Base-by-base conservation (phyloP, 2,113 vertebrate species). In the Pomatorhinus ruficollis region DNA sequence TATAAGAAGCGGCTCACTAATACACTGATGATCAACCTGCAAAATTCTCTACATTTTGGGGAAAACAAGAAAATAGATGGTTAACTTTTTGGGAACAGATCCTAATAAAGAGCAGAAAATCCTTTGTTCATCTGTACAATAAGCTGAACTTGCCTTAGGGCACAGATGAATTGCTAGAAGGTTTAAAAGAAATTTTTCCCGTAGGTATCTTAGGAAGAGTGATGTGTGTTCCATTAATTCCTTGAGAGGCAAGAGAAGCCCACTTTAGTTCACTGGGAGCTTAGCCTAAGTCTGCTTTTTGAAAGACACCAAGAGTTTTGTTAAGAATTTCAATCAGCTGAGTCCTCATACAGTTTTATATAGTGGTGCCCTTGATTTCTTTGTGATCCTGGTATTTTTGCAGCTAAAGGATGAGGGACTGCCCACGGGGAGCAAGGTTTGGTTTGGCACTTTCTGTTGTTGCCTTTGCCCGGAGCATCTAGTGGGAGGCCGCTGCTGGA, bases 381-480 rank as follows among this genome's bases (percentile, higher is more conserved):
- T 94, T 96, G 79, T 81, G 60, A 89, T 88, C 72, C 60, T 77
- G 56, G 30, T 80, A 83, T 84, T 96, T 86, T 63, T 81, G 22
- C 12, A 18, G 52, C 63, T 85, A 79, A 83, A 92, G 66, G 71
- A 86, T 63, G 35, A 94, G 63, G 63, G 56, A 83, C 52, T 92
- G 81, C 87, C 94, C 77, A 78, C 6, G 0, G 40, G 93, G 92
- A 96, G 50, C 2, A 40, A 90, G 68, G 88, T 77, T 86, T 81
- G 71, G 60, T 71, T 88, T 97, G 91, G 91, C 89, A 76, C 86
- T 92, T 88, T 96, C 64, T 93, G 84, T 96, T 95, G 66, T 91
- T 94, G 92, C 85, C 92, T 95, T 97, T 97, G 92, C 93, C 95
- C n/a, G 9, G 80, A 93, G 95, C 71, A 59, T 88, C 37, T 83